Evolutionary conservation across 1,140 invertebrate species (phyloP).

Genomic region (Drosophila lowei): DNA sequence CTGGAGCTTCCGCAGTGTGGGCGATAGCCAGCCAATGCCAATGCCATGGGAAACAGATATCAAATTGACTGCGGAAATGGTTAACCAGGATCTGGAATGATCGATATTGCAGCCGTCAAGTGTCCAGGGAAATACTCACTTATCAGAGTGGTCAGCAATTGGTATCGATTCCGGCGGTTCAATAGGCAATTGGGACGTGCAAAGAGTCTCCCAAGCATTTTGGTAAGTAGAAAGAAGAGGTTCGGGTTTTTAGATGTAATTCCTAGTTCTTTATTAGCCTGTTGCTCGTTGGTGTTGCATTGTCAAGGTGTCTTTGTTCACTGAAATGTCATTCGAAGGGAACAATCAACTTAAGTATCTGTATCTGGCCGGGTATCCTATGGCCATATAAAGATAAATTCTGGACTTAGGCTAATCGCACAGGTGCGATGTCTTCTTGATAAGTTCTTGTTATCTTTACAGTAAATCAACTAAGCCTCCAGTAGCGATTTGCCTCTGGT

Average conservation of each 20-base stretch:
- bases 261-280: constrained; percentile 30
- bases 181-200: constrained; percentile 50
- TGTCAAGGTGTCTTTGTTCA: constrained; percentile 17
- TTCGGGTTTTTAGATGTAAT: not conserved
- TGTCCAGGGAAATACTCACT: constrained; percentile 41
- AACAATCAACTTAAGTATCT: constrained; percentile 22
- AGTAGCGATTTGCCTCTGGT: constrained; percentile 75
- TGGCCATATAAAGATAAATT: constrained; percentile 28
- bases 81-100: not conserved
- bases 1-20: constrained; percentile 56
- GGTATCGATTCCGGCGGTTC: constrained; percentile 64
- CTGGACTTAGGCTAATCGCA: constrained; percentile 27
- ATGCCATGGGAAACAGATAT: constrained; percentile 70
- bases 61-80: constrained; percentile 46
- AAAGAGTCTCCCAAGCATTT: constrained; percentile 46
- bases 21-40: constrained; percentile 63
- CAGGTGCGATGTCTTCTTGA: constrained; percentile 12
- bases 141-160: constrained; percentile 56
- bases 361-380: constrained; percentile 1
- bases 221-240: too few relatives aligned
- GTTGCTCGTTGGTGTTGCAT: not conserved
- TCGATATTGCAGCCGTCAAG: not conserved
- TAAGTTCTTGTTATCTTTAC: constrained; percentile 26
- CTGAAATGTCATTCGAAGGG: constrained; percentile 11
- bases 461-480: constrained; percentile 33